Conservation (phyloP, 2,888 invertebrate species). For the Nomada goodeniana region DNA sequence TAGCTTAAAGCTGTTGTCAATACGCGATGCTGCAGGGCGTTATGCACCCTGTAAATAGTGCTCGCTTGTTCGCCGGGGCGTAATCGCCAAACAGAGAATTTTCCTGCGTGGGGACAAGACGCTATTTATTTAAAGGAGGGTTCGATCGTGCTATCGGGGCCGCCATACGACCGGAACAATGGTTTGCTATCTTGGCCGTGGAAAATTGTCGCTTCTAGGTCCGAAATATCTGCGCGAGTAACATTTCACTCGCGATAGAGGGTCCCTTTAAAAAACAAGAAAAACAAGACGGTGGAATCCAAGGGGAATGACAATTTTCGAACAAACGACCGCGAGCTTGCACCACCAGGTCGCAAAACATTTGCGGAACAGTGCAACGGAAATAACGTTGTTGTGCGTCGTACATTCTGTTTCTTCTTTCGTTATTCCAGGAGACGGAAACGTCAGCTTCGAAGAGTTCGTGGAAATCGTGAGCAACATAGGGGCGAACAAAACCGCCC, state of each 20-base stretch:
- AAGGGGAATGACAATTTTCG: not conserved
- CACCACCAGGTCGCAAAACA: not conserved
- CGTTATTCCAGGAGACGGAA: constrained; percentile 89
- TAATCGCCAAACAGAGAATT: constrained; percentile 3
- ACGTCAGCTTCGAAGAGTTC: constrained; percentile 95
- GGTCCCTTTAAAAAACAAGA: not conserved
- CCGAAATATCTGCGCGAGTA: not conserved
- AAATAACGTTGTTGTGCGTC: not conserved
- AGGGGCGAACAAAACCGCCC: constrained; percentile 87
- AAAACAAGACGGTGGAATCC: not conserved
- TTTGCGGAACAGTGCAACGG: not conserved
- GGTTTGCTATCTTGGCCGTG: not conserved
- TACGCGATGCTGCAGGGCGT: not conserved
- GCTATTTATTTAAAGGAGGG: constrained; percentile 33
- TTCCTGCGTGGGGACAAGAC: not conserved
- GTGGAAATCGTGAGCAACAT: constrained; percentile 93
- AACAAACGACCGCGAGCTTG: not conserved
- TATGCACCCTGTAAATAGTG: not conserved
- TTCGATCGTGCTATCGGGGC: not conserved
- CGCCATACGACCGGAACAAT: not conserved
- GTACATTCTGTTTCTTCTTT: not conserved
- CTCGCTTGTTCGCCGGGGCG: not conserved
- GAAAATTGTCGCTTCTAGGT: not conserved
- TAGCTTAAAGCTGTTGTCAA: not conserved
- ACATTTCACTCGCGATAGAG: not conserved